Evolutionary conservation across 2,797 vertebrate genomes (phyloP), one percentile per base, ranked within the genome.

Genomic region (Balearica regulorum): DNA sequence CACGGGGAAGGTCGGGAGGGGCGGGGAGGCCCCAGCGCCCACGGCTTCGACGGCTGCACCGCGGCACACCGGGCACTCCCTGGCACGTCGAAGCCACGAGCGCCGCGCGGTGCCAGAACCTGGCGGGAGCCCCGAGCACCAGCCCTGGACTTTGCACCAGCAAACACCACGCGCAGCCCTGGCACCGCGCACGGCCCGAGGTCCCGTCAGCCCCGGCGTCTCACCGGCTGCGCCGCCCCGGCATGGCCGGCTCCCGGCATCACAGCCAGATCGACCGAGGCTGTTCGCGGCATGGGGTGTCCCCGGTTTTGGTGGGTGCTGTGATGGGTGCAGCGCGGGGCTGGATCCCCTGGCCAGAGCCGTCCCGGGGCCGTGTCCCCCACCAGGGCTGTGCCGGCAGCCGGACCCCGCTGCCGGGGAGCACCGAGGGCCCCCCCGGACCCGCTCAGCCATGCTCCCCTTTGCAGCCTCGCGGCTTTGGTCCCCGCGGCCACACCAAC

Each of bases 221-320:
- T 7, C 31, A 3, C 31, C 0, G 6, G 39, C 17, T 2, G 9
- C 3, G 7, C 3, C 61, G 22, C 16, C 16, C 9, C 2, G 4
- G 33, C 48, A 9, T 0, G 10, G 39, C 64, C 10, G 2, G 41
- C 43, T n/a, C 31, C 61, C 5, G 2, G 49, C 4, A 4, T 6
- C 62, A 14, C 57, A 5, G 6, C 28, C 4, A 3, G 28, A 29
- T 5, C 1, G 2, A 41, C 19, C 2, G 3, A 5, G 64, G 65
- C n/a, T 4, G 18, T 4, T 26, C 0, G 44, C 1, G 11, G 35
- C 29, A 5, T 4, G 1, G 33, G 39, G 60, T 21, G 3, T 18
- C 65, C 25, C 48, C 2, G 75, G 14, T 9, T 69, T 48, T 2
- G 6, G 70, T 2, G 81, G 68, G 44, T 37, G 80, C 83, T 18